These are phyloP conservation scores for Euborellia annulipes DNA, from an alignment of 1,140 invertebrate genomes.

Conservation along the genomic window DNA sequence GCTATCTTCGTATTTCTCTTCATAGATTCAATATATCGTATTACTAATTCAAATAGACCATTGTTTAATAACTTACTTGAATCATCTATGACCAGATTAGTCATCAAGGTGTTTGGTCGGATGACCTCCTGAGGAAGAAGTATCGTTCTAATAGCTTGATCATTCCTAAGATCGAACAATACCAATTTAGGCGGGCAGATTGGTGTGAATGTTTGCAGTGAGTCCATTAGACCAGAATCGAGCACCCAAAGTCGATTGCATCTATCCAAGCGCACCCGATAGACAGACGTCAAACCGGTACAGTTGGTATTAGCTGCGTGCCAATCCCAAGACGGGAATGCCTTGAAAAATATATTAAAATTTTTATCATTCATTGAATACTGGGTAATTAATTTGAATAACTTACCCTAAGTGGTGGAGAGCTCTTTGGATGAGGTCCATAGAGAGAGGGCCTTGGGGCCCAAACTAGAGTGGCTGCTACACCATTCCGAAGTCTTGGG, in stretches of 20 bases:
- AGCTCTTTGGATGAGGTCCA: no score
- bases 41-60: no score
- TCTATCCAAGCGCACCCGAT: slow-evolving; percentile 48
- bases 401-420: no score
- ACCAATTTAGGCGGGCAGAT: slow-evolving; percentile 65
- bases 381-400: no score
- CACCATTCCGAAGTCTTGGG: slow-evolving; percentile 50
- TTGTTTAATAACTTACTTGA: slow-evolving; percentile 10
- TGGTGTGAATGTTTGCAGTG: slow-evolving; percentile 52
- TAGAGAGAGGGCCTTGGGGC: slow-evolving; percentile 31
- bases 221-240: slow-evolving; percentile 52
- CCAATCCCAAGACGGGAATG: slow-evolving; percentile 67
- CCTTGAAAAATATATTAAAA: slow-evolving; percentile 28
- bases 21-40: no score
- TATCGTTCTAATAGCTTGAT: slow-evolving; percentile 41
- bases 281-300: slow-evolving; percentile 57
- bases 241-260: slow-evolving; percentile 64
- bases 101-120: slow-evolving; percentile 49
- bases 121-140: slow-evolving; percentile 34
- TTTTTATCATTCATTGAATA: no score
- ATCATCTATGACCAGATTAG: slow-evolving; percentile 62
- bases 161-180: slow-evolving; percentile 56
- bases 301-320: slow-evolving; percentile 48
- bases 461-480: slow-evolving; percentile 51
- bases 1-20: no score